phyloP scores from a whole-genome alignment of 53 echinoderm and acorn worm genomes.

The Henricia sp. region DNA sequence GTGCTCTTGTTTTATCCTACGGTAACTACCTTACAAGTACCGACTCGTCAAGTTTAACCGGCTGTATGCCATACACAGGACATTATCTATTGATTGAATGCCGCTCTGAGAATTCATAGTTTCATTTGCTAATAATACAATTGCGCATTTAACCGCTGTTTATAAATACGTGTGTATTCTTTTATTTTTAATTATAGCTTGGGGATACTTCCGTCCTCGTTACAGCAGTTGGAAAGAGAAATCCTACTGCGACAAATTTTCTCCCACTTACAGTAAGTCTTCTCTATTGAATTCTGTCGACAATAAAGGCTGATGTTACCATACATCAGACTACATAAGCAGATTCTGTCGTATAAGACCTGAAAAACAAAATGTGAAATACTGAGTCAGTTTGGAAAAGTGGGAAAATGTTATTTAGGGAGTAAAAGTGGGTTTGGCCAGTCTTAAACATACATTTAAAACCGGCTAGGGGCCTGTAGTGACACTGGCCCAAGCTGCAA shows the following conservation, averaged over 20 bases:
- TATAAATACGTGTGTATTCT: neutral
- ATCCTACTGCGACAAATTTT: constrained; percentile 77
- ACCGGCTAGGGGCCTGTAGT: too few species aligned
- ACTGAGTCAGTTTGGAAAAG: too few species aligned
- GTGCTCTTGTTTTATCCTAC: neutral
- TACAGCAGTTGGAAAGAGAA: constrained; percentile 89
- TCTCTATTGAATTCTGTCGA: too few species aligned
- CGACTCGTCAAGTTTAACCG: neutral
- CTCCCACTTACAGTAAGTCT: constrained; percentile 96
- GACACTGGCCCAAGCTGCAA: too few species aligned
- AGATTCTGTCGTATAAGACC: too few species aligned
- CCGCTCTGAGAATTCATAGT: neutral
- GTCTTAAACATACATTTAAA: too few species aligned
- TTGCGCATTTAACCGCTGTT: neutral
- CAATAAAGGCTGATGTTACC: too few species aligned
- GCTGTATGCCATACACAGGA: neutral
- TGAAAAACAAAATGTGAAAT: too few species aligned
- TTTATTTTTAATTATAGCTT: constrained; percentile 66
- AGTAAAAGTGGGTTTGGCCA: too few species aligned
- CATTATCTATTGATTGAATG: neutral
- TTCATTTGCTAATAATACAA: neutral
- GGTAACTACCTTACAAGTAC: neutral
- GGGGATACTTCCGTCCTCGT: constrained; percentile 97
- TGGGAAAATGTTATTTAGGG: too few species aligned
- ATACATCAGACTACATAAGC: too few species aligned